Base-by-base conservation (phyloP, 1,140 invertebrate species). In the Oreohelix idahoensis region DNA sequence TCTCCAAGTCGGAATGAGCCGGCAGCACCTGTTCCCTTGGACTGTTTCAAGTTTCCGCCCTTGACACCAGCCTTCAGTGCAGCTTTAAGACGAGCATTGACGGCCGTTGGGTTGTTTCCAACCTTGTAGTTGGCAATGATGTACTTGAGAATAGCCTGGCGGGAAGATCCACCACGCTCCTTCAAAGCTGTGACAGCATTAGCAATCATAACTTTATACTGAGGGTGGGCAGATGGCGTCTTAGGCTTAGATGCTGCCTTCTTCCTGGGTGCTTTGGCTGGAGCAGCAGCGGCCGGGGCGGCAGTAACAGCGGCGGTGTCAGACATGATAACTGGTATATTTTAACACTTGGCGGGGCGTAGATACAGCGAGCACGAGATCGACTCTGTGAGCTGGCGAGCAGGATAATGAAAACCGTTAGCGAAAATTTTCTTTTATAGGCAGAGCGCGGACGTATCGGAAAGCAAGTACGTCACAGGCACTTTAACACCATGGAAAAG, bases 71-170 rank as follows among this genome's bases (percentile, higher is more conserved):
- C 81, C 73, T 86, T 89, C 38, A 90, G 86, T 73, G 87, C 85
- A 13, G 76, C 88, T 58, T 90, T 85, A 11, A 83, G 39, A 29
- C 66, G 42, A 63, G 58, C 74, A 51, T 83, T 83, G 84, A 84
- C 49, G 53, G 45, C 53, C 51, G 84, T 81, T 58, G 85, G 71
- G 75, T 92, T 87, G 39, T 83, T 73, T 45, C 89, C 42, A 58
- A 92, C 84, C 29, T 86, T 91, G 88, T 88, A 91, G 83, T 89
- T 86, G 38, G 88, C 85, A n/a, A 84, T 45, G 79, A 91, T 90
- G 85, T 91, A 91, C 69, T 92, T 91, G 26, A 91, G 78, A 71
- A 91, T 45, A 15, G 42, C 90, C 38, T 86, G 86, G 49, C 89
- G 84, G 35, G 85, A 87, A 20, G 90, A 91, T 5, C 83, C 83